A percentile compares a stretch with the other conserved stretches of the same genome.
Evolutionary conservation across 2,797 vertebrate genomes (phyloP).

Genomic region (Girardinus metallicus): DNA sequence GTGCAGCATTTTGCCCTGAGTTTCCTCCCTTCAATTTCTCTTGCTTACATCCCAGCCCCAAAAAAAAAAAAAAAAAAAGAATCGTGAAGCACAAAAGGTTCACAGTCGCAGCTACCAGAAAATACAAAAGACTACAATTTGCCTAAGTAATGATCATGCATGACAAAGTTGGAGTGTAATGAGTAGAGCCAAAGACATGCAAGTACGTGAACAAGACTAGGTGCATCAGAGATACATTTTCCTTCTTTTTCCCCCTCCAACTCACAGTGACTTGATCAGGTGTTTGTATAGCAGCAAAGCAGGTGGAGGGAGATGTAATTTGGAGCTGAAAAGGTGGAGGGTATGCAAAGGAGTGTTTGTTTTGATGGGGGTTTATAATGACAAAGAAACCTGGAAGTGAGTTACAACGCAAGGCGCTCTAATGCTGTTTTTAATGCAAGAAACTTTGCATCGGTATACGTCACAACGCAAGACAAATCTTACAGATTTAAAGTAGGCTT

Average conservation of each 20-base stretch:
- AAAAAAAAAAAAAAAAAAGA: slow-evolving; percentile 9
- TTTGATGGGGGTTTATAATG: slow-evolving; percentile 25
- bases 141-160: slow-evolving; percentile 25
- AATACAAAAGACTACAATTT: slow-evolving; percentile 27
- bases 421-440: slow-evolving; percentile 7
- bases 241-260: neutral
- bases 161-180: slow-evolving; percentile 32
- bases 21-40: slow-evolving; percentile 53
- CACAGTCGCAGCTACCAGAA: slow-evolving; percentile 14
- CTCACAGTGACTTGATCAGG: slow-evolving; percentile 23
- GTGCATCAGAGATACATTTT: slow-evolving; percentile 20
- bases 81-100: slow-evolving; percentile 22
- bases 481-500: neutral
- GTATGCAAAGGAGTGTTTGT: slow-evolving; percentile 51
- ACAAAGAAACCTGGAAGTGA: slow-evolving; percentile 5
- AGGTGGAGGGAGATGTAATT: slow-evolving; percentile 36
- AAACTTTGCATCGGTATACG: neutral
- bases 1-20: slow-evolving; percentile 70
- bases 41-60: slow-evolving; percentile 43
- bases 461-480: neutral
- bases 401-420: neutral
- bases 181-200: slow-evolving; percentile 21
- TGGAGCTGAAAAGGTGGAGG: slow-evolving; percentile 19
- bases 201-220: slow-evolving; percentile 19
- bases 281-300: slow-evolving; percentile 24